phyloP scores from a whole-genome alignment of 2,113 vertebrate genomes.

The Girardinichthys multiradiatus region DNA sequence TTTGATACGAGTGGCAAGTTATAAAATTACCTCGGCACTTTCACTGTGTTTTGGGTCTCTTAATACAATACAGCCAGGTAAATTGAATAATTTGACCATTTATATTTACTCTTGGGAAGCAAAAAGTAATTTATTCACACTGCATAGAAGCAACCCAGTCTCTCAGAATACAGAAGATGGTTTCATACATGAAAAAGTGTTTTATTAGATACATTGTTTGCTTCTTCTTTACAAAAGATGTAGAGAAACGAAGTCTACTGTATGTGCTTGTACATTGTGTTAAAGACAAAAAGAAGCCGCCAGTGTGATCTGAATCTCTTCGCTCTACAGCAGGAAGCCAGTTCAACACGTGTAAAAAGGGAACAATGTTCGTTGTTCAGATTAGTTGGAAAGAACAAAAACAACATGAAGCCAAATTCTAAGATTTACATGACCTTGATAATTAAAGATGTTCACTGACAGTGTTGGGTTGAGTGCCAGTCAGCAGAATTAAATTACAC shows the following conservation, averaged over 20 bases:
- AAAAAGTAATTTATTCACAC: constrained; percentile 57
- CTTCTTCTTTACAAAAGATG: constrained; percentile 26
- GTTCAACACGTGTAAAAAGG: not conserved
- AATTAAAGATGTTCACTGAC: not conserved
- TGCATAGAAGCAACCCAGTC: constrained; percentile 40
- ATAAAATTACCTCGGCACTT: constrained; percentile 54
- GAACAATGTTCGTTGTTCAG: not conserved
- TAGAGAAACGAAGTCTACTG: not conserved
- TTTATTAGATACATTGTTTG: constrained; percentile 20
- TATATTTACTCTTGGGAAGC: constrained; percentile 63
- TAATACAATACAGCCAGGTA: constrained; percentile 60
- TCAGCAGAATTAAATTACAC: not conserved
- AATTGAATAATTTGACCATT: constrained; percentile 72
- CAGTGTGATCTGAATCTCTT: too few relatives aligned
- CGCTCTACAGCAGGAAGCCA: too few relatives aligned
- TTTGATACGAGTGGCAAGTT: constrained; percentile 64
- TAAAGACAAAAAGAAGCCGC: not conserved
- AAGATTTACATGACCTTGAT: not conserved
- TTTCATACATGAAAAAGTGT: constrained; percentile 27
- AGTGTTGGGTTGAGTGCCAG: not conserved
- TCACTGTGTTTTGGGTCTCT: constrained; percentile 57
- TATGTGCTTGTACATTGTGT: not conserved
- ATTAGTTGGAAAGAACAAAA: not conserved
- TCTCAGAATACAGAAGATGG: constrained; percentile 31
- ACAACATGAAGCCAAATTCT: not conserved